Base-by-base conservation (phyloP, 2,888 invertebrate genomes). In the Drepanosiphum platanoidis region DNA sequence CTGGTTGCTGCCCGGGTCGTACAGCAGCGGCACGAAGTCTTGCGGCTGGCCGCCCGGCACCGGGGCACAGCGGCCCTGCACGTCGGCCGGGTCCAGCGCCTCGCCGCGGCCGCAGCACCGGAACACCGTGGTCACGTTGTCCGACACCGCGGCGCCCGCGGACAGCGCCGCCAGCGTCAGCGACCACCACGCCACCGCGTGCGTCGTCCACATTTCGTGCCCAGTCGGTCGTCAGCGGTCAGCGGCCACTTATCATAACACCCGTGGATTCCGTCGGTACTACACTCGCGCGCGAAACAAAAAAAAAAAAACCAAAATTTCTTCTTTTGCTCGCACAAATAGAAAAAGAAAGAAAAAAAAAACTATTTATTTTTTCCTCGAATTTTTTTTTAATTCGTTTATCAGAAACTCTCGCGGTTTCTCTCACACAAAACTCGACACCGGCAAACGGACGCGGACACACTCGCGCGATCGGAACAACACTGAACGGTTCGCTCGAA, bases 101-200 rank as follows among this genome's bases (percentile, higher is more conserved):
- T 92, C 92, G 75, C 91, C 91, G 86, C 90, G 89, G 39, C 90
- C 91, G 88, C 93, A 93, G 89, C 92, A 93, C 89, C 92, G 91
- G 87, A 92, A 90, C 74, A 92, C 90, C n/a, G n/a, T n/a, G 68
- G 87, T 82, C 68, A 88, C 87, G 77, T 78, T 78, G 72, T 71
- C 46, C 46, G 30, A n/a, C 66, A 30, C 13, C 39, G 86, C 64
- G 42, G 75, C n/a, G n/a, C n/a, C 74, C 39, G 5, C 15, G 30
- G 39, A 34, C 15, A n/a, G n/a, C 0, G 27, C 30, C 27, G 30
- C 39, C 39, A 18, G 32, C 39, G 52, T 22, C 34, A 46, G 2
- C 36, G 58, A 1, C 9, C 11, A 18, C n/a, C 30, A 2, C 18
- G 27, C 1, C 58, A 71, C 5, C n/a, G 9, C 30, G n/a, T n/a